Evolutionary conservation across 2,797 vertebrate genomes (phyloP).

Genomic region (Tragelaphus eurycerus): DNA sequence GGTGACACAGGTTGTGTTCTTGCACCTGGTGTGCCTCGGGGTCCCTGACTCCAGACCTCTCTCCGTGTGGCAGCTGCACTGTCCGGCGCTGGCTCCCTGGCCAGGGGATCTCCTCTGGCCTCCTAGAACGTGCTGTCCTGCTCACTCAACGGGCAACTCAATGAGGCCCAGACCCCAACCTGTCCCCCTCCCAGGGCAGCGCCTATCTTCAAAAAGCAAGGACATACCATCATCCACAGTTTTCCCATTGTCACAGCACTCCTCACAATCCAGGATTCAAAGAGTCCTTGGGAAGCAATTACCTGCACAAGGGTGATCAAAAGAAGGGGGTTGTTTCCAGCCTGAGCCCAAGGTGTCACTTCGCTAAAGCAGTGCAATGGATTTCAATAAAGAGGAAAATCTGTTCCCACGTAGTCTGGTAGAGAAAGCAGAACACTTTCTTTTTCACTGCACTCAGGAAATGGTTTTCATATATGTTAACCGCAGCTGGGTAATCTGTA

Average conservation of each 20-base stretch:
- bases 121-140: neutral
- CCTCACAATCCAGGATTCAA: neutral
- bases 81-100: neutral
- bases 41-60: neutral
- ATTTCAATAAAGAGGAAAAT: conserved; percentile 11
- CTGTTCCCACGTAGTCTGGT: neutral
- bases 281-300: neutral
- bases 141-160: neutral
- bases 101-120: neutral
- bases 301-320: neutral
- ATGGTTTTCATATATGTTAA: conserved; percentile 80
- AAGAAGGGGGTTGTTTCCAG: neutral
- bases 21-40: neutral
- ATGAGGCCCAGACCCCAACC: neutral
- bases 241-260: neutral
- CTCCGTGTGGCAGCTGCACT: neutral
- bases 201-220: neutral
- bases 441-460: conserved; percentile 74
- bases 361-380: neutral
- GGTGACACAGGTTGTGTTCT: neutral
- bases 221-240: neutral
- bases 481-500: conserved; percentile 73
- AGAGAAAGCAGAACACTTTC: conserved; percentile 60
- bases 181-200: neutral
- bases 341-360: neutral